Evolutionary conservation across 2,113 vertebrate genomes (phyloP), one percentile per base, ranked within the genome.

Genomic region (Tricholaema leucomelas): DNA sequence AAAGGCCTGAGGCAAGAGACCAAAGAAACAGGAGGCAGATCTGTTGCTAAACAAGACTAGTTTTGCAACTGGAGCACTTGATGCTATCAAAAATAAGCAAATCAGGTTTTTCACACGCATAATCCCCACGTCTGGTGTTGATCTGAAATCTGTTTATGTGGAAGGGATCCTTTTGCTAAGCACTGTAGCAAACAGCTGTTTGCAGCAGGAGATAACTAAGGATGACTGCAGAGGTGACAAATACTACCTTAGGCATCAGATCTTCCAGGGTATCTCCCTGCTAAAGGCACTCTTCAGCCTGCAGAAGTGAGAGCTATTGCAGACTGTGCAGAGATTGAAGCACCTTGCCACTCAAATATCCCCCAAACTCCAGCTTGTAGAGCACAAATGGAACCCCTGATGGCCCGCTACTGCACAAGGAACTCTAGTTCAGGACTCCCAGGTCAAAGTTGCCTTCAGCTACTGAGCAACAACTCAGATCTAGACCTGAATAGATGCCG

Each of bases 361-460:
- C 25, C 25, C 71, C 8, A 3, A 64, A 20, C 10, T 38, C 27
- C 10, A 14, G 3, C 31, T 12, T 7, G 13, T 38, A 44, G 78
- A 19, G 67, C 60, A 42, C 31, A 19, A 8, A 10, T 0, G 1
- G 15, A 19, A 31, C 36, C 33, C 0, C 0, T 9, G 44, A 36
- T 0, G 18, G 19, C 19, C 17, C 30, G 6, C 20, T 20, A 3
- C 23, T 15, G n/a, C 59, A n/a, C 0, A 0, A 27, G 33, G 28
- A 52, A 16, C 23, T 30, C 48, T 10, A 6, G 7, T 1, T 7
- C 25, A 35, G 12, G 27, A 61, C 46, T 67, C 12, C 63, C 48
- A n/a, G 50, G 31, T 27, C 5, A 15, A 20, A 30, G 25, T 20
- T 85, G 44, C 38, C 12, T 1, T 20, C 8, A 36, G 25, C 19